These are phyloP conservation scores for Pollachius pollachius DNA, from an alignment of 2,113 vertebrate species.

Conservation along the genomic window DNA sequence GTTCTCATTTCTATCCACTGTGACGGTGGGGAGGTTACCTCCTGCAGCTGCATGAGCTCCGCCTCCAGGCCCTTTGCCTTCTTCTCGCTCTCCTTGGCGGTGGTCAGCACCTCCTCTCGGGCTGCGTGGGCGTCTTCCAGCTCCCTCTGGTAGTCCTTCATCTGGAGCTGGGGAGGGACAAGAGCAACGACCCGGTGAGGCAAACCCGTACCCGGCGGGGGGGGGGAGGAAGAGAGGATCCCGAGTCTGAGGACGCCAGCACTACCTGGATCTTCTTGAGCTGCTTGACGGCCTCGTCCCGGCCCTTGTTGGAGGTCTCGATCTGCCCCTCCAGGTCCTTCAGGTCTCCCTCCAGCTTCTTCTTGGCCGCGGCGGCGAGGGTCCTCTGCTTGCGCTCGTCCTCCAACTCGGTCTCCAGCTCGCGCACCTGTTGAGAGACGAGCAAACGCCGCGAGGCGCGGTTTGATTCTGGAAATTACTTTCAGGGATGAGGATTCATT, in stretches of 20 bases:
- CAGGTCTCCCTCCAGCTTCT: constrained; percentile 92
- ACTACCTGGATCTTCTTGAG: constrained; percentile 90
- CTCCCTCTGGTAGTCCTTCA: constrained; percentile 94
- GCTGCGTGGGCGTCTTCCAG: constrained; percentile 86
- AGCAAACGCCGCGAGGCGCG: neutral
- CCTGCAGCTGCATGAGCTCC: constrained; percentile 91
- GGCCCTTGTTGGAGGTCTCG: constrained; percentile 82
- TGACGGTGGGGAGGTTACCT: constrained; percentile 69
- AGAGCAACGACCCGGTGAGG: neutral
- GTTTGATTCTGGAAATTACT: neutral
- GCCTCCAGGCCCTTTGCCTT: constrained; percentile 92
- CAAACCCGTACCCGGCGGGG: neutral
- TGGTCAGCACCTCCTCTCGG: constrained; percentile 87
- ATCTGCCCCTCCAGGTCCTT: constrained; percentile 91
- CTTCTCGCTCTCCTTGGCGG: constrained; percentile 91
- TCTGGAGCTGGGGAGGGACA: constrained; percentile 78
- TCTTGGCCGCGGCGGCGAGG: constrained; percentile 81
- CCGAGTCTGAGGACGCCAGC: too few relatives aligned
- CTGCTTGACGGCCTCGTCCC: constrained; percentile 94
- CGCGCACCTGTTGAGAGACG: constrained; percentile 82
- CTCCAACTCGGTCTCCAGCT: constrained; percentile 90
- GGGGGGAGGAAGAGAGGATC: neutral
- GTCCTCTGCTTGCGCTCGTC: constrained; percentile 90
- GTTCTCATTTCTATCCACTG: neutral
- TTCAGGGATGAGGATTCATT: too few relatives aligned